Evolutionary conservation across 1,140 invertebrate species (phyloP).

Genomic region (Formica exsecta): DNA sequence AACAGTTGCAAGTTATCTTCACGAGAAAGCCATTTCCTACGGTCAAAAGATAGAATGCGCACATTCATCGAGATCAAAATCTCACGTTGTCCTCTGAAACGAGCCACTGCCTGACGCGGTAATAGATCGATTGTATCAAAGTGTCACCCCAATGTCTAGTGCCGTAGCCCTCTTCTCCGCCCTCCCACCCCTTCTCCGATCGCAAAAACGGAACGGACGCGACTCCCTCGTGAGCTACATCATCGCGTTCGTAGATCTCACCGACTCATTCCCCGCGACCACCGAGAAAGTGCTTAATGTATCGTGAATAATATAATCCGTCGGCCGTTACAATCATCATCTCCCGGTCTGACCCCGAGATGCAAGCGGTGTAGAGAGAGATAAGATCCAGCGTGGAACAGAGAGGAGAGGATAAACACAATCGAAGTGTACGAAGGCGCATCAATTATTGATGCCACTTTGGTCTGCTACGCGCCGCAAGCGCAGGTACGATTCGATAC

Average conservation of each 20-base stretch:
- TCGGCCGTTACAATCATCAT: conserved; percentile 74
- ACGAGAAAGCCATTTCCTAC: conserved; percentile 36
- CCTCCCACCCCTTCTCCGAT: neutral
- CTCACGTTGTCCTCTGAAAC: conserved; percentile 26
- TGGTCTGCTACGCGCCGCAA: conserved; percentile 48
- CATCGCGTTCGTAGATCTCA: conserved; percentile 58
- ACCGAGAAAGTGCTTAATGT: conserved; percentile 83
- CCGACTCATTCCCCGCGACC: conserved; percentile 66
- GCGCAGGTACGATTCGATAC: conserved; percentile 60
- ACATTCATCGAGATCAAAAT: conserved; percentile 53
- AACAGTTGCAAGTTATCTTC: conserved; percentile 39
- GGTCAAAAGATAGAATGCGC: conserved; percentile 27
- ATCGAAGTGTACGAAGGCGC: conserved; percentile 44
- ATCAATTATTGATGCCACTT: conserved; percentile 84
- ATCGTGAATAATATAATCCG: conserved; percentile 85
- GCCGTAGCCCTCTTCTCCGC: neutral
- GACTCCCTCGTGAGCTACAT: neutral
- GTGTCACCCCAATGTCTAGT: conserved; percentile 35
- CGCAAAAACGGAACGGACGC: conserved; percentile 30
- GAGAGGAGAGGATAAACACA: conserved; percentile 36
- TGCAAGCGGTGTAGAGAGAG: neutral
- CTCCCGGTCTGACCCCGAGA: neutral
- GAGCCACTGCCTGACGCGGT: conserved; percentile 8
- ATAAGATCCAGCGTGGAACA: neutral
- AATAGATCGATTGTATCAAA: conserved; percentile 54